Percentiles rank a stretch among this genome's conserved stretches.
Evolutionary conservation across 2,797 vertebrate genomes (phyloP).

Genomic region (Pipistrellus pipistrellus): DNA sequence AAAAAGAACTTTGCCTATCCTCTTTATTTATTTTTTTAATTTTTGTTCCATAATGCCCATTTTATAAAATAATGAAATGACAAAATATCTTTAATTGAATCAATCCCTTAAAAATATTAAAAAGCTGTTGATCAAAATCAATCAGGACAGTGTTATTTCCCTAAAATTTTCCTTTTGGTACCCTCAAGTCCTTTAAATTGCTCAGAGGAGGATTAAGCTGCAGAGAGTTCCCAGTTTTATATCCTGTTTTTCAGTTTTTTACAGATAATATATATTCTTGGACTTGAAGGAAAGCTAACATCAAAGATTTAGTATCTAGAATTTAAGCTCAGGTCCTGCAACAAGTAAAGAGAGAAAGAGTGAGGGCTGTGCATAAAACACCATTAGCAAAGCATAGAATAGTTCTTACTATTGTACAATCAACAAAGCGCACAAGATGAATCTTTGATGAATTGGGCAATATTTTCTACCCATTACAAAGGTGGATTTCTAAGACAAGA

Average conservation of each 20-base stretch:
- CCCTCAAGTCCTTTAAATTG: slow-evolving; percentile 31
- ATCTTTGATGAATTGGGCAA: neutral
- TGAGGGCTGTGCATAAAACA: neutral
- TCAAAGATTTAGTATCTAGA: slow-evolving; percentile 33
- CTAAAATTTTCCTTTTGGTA: neutral
- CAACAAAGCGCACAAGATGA: neutral
- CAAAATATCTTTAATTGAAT: neutral
- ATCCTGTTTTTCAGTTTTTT: slow-evolving; percentile 40
- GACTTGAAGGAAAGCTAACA: slow-evolving; percentile 7
- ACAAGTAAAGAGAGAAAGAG: slow-evolving; percentile 33
- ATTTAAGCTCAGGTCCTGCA: slow-evolving; percentile 17
- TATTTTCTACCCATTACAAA: slow-evolving; percentile 52
- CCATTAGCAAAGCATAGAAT: neutral
- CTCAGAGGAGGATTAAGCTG: slow-evolving; percentile 3
- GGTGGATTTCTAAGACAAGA: slow-evolving; percentile 36
- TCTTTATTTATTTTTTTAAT: neutral
- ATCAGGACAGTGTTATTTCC: neutral
- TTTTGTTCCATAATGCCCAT: neutral
- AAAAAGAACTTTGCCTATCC: slow-evolving; percentile 6
- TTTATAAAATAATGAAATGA: slow-evolving; percentile 37
- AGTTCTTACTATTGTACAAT: neutral
- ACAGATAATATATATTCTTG: neutral
- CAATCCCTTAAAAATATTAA: slow-evolving; percentile 43
- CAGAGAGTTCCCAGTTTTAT: slow-evolving; percentile 44
- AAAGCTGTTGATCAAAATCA: neutral